Evolutionary conservation across 2,797 vertebrate genomes (phyloP), one percentile per base, ranked within the genome.

Genomic region (Rachycentron canadum): DNA sequence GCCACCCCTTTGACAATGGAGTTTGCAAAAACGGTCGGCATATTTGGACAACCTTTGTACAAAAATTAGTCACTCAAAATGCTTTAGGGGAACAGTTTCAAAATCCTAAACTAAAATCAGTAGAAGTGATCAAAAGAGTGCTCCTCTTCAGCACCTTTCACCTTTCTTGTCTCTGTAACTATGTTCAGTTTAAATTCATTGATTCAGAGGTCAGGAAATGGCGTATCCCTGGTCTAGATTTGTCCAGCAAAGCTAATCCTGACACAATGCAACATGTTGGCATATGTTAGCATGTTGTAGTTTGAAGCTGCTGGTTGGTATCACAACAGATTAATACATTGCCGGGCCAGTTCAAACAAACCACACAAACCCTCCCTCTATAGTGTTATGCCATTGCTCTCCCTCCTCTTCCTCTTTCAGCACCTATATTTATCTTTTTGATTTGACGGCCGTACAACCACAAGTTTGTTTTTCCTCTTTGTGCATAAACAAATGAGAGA

Each of bases 401-500:
- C 43, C 43, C 60, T 30, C 32, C n/a, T 16, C 60, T 5, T 57
- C 50, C 49, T 50, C 65, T 45, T 71, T 34, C 70, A 60, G 52
- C 58, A 56, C 17, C 40, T 21, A 58, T 68, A 78, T 87, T 78
- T 78, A 68, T 88, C 65, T 79, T 83, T 80, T 71, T 69, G 45
- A 86, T 85, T 78, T 66, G 63, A 57, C 19, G 10, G 58, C 59
- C 64, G 75, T 57, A 60, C 58, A 81, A 58, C 32, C 50, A 62
- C 32, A 73, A 76, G 57, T 75, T 71, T 30, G 32, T 70, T 84
- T 83, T 69, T 61, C 45, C 14, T 17, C 45, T 79, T 72, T 73
- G 55, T 76, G 68, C 61, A 78, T 86, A 76, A 89, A 88, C 83
- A 88, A 84, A 86, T 69, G 70, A 64, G 60, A 67, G 47, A 63